Evolutionary conservation across 2,888 invertebrate species (phyloP).

Genomic region (Himalopsyche anomala): DNA sequence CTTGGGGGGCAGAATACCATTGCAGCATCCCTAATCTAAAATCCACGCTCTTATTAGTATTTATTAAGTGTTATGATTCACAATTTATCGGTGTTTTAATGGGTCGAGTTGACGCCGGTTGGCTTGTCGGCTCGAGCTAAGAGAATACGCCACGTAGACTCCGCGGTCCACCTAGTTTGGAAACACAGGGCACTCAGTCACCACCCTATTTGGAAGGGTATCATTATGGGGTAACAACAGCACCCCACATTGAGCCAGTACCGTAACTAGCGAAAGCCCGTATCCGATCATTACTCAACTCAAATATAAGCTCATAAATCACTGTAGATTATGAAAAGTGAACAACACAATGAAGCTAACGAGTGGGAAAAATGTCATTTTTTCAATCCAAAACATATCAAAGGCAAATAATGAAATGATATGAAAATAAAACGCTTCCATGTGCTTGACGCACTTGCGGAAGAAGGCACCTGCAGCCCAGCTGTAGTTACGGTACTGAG

Average conservation of each 20-base stretch:
- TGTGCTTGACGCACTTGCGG: conserved; percentile 13
- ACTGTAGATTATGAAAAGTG: conserved; percentile 18
- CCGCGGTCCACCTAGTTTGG: conserved; percentile 63
- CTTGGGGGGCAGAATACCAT: conserved; percentile 81
- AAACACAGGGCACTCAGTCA: conserved; percentile 63
- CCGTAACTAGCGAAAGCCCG: conserved; percentile 54
- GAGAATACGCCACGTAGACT: conserved; percentile 61
- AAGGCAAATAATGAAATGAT: conserved; percentile 34
- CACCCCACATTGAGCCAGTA: conserved; percentile 49
- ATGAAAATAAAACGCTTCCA: conserved; percentile 28
- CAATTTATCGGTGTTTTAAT: conserved; percentile 55
- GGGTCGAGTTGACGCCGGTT: conserved; percentile 56
- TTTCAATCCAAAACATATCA: conserved; percentile 19
- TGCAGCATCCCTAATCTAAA: conserved; percentile 80
- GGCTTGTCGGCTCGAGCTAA: conserved; percentile 59
- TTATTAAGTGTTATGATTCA: conserved; percentile 56
- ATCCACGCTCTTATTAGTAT: conserved; percentile 71
- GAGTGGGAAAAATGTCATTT: conserved; percentile 36
- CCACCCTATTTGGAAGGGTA: conserved; percentile 50
- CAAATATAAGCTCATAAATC: conserved; percentile 1
- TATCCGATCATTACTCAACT: conserved; percentile 35
- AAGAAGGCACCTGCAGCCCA: conserved; percentile 41
- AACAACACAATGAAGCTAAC: conserved; percentile 41
- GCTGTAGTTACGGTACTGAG: conserved; percentile 56
- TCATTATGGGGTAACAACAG: conserved; percentile 38